Evolutionary conservation across 2,888 invertebrate species (phyloP).

Genomic region (Nowickia ferox): DNA sequence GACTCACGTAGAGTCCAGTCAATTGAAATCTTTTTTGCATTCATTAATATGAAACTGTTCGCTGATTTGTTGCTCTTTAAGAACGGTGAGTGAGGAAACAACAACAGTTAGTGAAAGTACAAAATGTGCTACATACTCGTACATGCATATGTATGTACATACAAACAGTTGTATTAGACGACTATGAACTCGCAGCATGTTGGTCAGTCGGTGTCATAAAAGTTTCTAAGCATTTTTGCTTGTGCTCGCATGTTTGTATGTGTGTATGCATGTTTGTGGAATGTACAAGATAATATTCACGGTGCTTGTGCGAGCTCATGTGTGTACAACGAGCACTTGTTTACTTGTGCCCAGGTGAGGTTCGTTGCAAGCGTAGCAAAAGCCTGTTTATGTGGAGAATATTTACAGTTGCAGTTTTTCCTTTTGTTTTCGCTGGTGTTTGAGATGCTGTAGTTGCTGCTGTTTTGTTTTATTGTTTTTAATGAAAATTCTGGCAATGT

Average conservation of each 20-base stretch:
- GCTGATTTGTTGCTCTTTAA: neutral
- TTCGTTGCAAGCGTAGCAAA: conserved; percentile 34
- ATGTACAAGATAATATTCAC: conserved; percentile 42
- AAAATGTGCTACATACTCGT: neutral
- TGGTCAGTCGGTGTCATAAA: conserved; percentile 21
- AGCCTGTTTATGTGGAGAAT: conserved; percentile 56
- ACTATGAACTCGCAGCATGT: conserved; percentile 6
- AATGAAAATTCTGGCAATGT: conserved; percentile 59
- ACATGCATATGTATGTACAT: too few relatives aligned
- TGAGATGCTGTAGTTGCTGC: neutral
- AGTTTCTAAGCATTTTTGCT: conserved; percentile 51
- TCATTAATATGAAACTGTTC: conserved; percentile 55
- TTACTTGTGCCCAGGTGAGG: conserved; percentile 64
- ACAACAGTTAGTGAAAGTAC: neutral
- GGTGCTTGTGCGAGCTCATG: conserved; percentile 65
- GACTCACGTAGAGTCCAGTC: conserved; percentile 8
- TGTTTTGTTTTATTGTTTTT: conserved; percentile 50
- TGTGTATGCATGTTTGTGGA: neutral
- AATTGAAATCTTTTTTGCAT: conserved; percentile 39
- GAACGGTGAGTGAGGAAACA: neutral
- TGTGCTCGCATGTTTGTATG: neutral
- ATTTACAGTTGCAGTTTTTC: conserved; percentile 66
- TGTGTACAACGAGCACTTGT: conserved; percentile 65
- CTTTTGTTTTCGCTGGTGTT: conserved; percentile 15
- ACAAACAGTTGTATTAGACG: neutral